Percentiles rank a stretch among this genome's conserved stretches.
phyloP scores from a whole-genome alignment of 2,113 vertebrate genomes.

The Hyperopisus bebe region DNA sequence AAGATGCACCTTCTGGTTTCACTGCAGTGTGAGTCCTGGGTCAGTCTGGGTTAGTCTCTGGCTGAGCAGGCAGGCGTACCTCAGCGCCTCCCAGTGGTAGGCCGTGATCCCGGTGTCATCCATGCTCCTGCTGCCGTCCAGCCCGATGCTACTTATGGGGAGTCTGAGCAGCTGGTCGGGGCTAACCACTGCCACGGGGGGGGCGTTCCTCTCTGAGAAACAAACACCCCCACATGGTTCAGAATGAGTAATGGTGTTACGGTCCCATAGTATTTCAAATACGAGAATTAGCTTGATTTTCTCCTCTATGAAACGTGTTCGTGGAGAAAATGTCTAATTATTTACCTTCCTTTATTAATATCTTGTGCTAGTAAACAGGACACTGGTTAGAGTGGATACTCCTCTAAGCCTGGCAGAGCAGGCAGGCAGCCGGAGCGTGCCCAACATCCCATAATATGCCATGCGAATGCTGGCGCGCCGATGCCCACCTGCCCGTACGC shows the following conservation, averaged over 20 bases:
- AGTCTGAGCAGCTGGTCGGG: slow-evolving; percentile 70
- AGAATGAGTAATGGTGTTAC: neutral
- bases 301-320: neutral
- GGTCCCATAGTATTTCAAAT: neutral
- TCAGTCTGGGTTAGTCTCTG: neutral
- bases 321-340: neutral
- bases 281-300: neutral
- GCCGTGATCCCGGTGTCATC: slow-evolving; percentile 67
- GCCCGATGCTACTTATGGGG: slow-evolving; percentile 57
- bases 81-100: slow-evolving; percentile 69
- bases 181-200: slow-evolving; percentile 69
- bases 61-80: slow-evolving; percentile 51
- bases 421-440: neutral
- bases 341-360: neutral
- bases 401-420: neutral
- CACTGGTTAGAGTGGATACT: neutral
- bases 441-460: neutral
- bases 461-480: neutral
- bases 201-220: slow-evolving; percentile 58
- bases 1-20: neutral
- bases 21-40: neutral
- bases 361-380: neutral
- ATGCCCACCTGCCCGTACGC: slow-evolving; percentile 59
- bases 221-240: slow-evolving; percentile 10
- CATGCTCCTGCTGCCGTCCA: slow-evolving; percentile 72